These are phyloP conservation scores for Cosmia pyralina DNA, from an alignment of 2,888 invertebrate genomes.

Conservation along the genomic window DNA sequence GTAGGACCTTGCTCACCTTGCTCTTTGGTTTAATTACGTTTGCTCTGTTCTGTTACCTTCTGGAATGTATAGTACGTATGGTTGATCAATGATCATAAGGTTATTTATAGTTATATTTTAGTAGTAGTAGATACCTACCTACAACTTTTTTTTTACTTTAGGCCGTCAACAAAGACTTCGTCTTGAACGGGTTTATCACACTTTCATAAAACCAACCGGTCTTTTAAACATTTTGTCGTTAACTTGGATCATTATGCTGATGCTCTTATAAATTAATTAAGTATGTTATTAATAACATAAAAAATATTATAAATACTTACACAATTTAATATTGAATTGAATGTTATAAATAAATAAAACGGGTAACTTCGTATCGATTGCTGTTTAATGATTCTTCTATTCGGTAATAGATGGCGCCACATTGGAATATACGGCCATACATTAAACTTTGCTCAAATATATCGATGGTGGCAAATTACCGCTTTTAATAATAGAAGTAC, in stretches of 20 bases:
- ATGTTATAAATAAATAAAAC: neutral
- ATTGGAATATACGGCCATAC: neutral
- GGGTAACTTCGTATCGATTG: slow-evolving; percentile 35
- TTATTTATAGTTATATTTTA: no score
- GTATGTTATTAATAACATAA: neutral
- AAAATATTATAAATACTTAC: neutral
- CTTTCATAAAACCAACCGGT: neutral
- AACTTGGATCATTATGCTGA: neutral
- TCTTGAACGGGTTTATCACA: neutral
- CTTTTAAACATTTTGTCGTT: neutral
- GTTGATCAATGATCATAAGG: neutral
- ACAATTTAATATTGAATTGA: neutral
- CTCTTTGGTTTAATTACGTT: neutral
- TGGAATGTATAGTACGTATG: neutral
- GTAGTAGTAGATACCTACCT: no score
- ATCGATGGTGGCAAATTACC: neutral
- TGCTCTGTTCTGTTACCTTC: neutral
- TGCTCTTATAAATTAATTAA: no score
- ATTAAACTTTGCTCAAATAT: neutral
- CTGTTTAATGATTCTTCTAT: slow-evolving; percentile 67
- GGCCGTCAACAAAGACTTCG: neutral
- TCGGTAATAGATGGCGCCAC: slow-evolving; percentile 78
- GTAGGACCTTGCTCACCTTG: no score
- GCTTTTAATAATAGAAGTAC: neutral
- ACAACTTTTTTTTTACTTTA: neutral